Conservation (phyloP, 2,113 vertebrate genomes). For the Cebidichthys violaceus region DNA sequence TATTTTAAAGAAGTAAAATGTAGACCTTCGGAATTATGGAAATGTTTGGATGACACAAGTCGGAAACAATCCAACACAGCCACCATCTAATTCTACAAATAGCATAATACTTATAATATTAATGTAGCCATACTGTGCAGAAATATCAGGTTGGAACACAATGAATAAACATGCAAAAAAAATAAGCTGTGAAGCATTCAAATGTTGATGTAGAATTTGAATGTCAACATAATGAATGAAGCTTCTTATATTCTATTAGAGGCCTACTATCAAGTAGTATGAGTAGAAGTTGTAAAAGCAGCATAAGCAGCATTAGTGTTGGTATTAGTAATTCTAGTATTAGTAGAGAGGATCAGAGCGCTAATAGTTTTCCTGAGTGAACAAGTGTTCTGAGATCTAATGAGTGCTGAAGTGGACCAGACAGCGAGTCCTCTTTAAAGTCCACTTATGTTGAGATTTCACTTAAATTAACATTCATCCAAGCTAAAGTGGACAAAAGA, state of each 20-base stretch:
- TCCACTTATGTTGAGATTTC: background rate
- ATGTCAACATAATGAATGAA: background rate
- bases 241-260: background rate
- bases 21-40: too few relatives aligned
- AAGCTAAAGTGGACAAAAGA: background rate
- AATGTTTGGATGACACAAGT: too few relatives aligned
- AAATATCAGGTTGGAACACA: too few relatives aligned
- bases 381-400: conserved; percentile 36
- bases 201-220: background rate
- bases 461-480: conserved; percentile 25
- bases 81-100: too few relatives aligned
- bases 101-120: too few relatives aligned
- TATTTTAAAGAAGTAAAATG: too few relatives aligned
- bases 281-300: background rate
- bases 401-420: conserved; percentile 42
- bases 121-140: too few relatives aligned
- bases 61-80: too few relatives aligned
- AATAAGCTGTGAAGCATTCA: background rate
- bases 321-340: background rate
- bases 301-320: background rate
- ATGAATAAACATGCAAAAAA: too few relatives aligned
- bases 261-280: too few relatives aligned
- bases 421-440: conserved; percentile 17
- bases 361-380: conserved; percentile 8
- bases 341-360: background rate